Evolutionary conservation across 1,140 invertebrate species (phyloP), one percentile per base, ranked within the genome.

Genomic region (Medauroidea extradentata): DNA sequence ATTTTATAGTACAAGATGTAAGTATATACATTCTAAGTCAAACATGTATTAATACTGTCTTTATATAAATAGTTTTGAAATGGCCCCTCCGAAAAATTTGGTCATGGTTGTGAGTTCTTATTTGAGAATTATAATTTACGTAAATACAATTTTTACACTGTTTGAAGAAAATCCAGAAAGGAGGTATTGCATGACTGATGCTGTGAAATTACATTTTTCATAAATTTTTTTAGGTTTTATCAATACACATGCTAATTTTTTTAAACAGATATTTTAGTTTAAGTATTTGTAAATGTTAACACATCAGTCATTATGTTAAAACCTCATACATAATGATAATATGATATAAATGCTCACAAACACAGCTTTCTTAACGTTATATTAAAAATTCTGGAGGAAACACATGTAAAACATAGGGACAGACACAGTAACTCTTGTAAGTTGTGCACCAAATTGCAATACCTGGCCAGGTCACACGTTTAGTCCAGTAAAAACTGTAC

Each of bases 61-160:
- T 34, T 51, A 34, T 19, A 51, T 19, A 18, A 51, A 29, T 21
- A 24, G 14, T 51, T 51, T n/a, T 34, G 38, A 51, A 51, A 51
- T 51, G 49, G 49, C 49, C 49, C 49, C 49, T 51, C 24, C 24
- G 25, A 1, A 13, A 25, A 23, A 51, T 29, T 3, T 29, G 25
- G 27, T 23, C 49, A 51, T 18, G 38, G 27, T 51, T 21, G 44
- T 48, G 21, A 51, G 23, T 18, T 29, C 4, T 11, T 19, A 27
- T 24, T 51, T 34, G 24, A 34, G 24, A 51, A 16, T 24, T 51
- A 24, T 16, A 27, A 8, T n/a, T 34, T n/a, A 16, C 49, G 18
- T 51, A 34, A 51, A 34, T 34, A 25, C 23, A 34, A 51, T 51
- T 51, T 18, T 29, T 34, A n/a, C 16, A 14, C 13, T 29, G 7